These are phyloP conservation scores for Chionoecetes opilio DNA, from an alignment of 1,140 invertebrate species.

Conservation along the genomic window DNA sequence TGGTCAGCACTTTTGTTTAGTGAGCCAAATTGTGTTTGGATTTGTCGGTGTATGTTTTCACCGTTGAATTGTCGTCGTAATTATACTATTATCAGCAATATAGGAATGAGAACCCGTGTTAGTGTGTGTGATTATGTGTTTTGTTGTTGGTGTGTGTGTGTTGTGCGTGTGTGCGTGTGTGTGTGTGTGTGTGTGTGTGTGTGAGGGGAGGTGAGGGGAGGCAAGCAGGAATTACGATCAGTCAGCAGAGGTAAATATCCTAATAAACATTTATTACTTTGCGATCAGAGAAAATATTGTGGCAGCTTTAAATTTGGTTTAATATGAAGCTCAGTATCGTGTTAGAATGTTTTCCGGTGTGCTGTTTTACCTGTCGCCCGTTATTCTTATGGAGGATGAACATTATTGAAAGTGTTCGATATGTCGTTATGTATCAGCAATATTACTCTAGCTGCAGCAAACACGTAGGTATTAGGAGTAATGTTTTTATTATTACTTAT, in stretches of 20 bases:
- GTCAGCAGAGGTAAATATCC: background rate
- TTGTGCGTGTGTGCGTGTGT: conserved; percentile 9
- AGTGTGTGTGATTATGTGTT: background rate
- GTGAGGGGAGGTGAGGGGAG: too few relatives aligned
- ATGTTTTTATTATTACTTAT: too few relatives aligned
- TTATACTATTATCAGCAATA: background rate
- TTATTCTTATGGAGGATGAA: too few relatives aligned
- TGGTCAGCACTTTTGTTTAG: conserved; percentile 9
- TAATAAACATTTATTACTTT: background rate
- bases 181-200: conserved; percentile 18
- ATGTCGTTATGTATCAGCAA: too few relatives aligned
- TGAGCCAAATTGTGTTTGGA: background rate
- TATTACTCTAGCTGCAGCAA: too few relatives aligned
- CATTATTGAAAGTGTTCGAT: too few relatives aligned
- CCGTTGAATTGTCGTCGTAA: background rate
- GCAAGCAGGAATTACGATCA: background rate
- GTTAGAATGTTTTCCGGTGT: background rate
- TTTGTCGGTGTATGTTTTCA: too few relatives aligned
- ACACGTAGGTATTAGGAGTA: too few relatives aligned
- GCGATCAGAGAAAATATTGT: background rate
- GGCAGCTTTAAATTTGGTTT: background rate
- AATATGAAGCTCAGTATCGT: background rate
- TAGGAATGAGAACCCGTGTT: background rate
- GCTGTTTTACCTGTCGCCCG: conserved; percentile 16
- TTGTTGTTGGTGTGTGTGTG: background rate